Base-by-base conservation (phyloP, 1,140 invertebrate species). In the Trachymyrmex septentrionalis region DNA sequence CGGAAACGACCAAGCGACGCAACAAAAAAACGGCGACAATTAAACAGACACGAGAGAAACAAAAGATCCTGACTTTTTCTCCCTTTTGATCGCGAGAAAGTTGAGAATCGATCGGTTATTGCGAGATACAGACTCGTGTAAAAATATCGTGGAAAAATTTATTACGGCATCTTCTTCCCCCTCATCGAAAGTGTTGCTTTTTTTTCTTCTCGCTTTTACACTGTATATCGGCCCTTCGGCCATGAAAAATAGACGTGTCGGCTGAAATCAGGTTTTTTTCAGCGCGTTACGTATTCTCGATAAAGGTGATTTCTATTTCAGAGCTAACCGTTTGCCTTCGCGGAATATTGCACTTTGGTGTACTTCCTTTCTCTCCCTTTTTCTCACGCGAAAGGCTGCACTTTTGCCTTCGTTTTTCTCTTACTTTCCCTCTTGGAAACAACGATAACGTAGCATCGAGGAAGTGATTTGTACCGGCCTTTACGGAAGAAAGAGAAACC, bases 281-380 rank as follows among this genome's bases (percentile, higher is more conserved):
- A 81, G 63, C 44, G 66, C 84, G 72, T 92, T 92, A 92, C 88
- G 91, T 92, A 92, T 92, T 92, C 38, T 92, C 88, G 81, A 88
- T 87, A 78, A 67, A 85, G 71, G 44, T 84, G 80, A 87, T 57
- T 75, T 80, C 73, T 53, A 53, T 66, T 59, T 55, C 67, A 21
- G 12, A 63, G 44, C 72, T 86, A 75, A 59, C 66, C 48, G 67
- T 66, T 64, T 27, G 67, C 61, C 71, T 61, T 86, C 66, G 80
- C 63, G 71, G 30, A 88, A 90, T 94, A 94, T 94, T 94, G 93
- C 94, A 94, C 93, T 92, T 92, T 93, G 92, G 92, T 93, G 93
- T 93, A 92, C 87, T 92, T 57, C 82, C 75, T 64, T 69, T 63
- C 27, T 19, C 38, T 14, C 27, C 53, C 19, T 80, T 24, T 67